Base-by-base conservation (phyloP, 2,113 vertebrate genomes). In the Ageneiosus marmoratus region DNA sequence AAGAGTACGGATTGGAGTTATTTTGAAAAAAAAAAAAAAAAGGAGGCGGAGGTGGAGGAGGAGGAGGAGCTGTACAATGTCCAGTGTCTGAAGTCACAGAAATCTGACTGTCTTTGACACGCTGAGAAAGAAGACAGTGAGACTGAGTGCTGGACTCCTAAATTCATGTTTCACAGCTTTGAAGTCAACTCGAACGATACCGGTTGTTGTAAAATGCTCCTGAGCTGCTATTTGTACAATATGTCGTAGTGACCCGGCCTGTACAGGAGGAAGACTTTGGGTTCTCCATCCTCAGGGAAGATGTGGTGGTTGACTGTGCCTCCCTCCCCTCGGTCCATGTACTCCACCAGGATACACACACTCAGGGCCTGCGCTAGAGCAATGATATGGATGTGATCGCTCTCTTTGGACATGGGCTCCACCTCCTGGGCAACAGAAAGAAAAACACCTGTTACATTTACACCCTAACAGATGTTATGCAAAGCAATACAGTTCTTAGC, bases 311-410 rank as follows among this genome's bases (percentile, higher is more conserved):
- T 96, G 92, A 97, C 96, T 83, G 95, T 93, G 65, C 95, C 96
- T 1, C 96, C 96, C 85, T 97, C 96, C 0, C 97, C 96, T 65
- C 96, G 93, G 90, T 98, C 97, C 97, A 98, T 97, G 92, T 98
- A 98, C 88, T 98, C 97, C 92, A 97, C 97, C 89, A 95, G 94
- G 91, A 97, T 97, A 86, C 96, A 94, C 80, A 97, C 94, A 63
- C 93, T 90, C 84, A 98, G 93, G 60, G 95, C 97, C 93, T 98
- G 96, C 15, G 96, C 96, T 90, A 98, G 94, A 3, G 96, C 96
- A 72, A 98, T 97, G 94, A 98, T 96, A 94, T 98, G 97, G 92
- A 98, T 98, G 91, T 98, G 97, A 92, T 98, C 96, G 18, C 97
- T 97, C 91, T 97, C 96, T 93, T 97, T 97, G 86, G 96, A 96